Conservation (phyloP, 2,888 invertebrate genomes). For the Cataglyphis albicans region DNA sequence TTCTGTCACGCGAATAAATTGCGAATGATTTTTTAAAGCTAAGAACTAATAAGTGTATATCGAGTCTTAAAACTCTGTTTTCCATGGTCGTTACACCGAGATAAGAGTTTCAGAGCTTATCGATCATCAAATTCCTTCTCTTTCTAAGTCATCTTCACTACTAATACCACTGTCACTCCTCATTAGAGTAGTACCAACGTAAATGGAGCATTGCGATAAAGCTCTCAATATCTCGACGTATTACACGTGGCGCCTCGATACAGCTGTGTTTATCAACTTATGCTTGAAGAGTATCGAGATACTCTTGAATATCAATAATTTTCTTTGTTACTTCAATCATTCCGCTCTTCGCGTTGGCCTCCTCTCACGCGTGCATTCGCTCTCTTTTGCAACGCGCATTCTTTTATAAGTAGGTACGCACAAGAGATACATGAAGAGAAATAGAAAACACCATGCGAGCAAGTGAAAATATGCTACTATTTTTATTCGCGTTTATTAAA, state of each 20-base stretch:
- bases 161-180: neutral
- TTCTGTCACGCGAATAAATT: neutral
- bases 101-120: conserved; percentile 17
- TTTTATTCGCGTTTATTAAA: conserved; percentile 6
- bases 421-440: conserved; percentile 37
- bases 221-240: neutral
- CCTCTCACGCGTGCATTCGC: conserved; percentile 13
- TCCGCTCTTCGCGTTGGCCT: conserved; percentile 65
- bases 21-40: neutral
- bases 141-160: neutral
- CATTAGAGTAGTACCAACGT: neutral
- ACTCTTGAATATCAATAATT: neutral
- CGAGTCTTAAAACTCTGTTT: neutral
- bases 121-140: neutral
- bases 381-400: conserved; percentile 40
- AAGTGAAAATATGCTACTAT: conserved; percentile 4
- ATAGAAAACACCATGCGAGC: neutral
- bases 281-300: neutral
- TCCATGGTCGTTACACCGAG: neutral
- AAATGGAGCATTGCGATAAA: conserved; percentile 1
- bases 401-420: conserved; percentile 24
- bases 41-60: neutral
- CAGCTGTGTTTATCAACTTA: neutral
- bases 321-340: conserved; percentile 73
- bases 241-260: neutral